Conservation (phyloP, 2,888 invertebrate species). For the Bibio marci region DNA sequence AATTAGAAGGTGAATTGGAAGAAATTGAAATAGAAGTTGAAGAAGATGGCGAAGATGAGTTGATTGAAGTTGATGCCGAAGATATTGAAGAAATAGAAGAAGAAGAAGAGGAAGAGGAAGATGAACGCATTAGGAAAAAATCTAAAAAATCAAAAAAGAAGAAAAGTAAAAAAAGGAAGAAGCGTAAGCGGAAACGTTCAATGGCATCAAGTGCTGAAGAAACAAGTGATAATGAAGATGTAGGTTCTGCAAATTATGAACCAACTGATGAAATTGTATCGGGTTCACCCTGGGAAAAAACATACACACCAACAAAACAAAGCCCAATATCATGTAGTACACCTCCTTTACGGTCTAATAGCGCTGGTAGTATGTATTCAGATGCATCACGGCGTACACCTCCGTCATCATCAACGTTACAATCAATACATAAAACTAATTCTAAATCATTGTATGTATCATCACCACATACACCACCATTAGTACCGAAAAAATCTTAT, state of each 20-base stretch:
- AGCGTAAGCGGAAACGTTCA: constrained; percentile 41
- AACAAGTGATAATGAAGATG: constrained; percentile 36
- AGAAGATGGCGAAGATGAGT: constrained; percentile 13
- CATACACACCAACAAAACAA: constrained; percentile 16
- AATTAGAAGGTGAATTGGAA: constrained; percentile 9
- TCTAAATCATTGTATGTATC: constrained; percentile 12
- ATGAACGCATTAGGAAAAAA: constrained; percentile 47
- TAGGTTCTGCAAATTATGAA: constrained; percentile 19
- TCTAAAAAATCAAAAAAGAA: constrained; percentile 58
- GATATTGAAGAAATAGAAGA: constrained; percentile 34
- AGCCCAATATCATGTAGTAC: constrained; percentile 20
- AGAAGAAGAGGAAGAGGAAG: constrained; percentile 27
- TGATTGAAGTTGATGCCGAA: constrained; percentile 17
- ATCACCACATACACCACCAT: constrained; percentile 29
- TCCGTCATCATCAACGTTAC: neutral
- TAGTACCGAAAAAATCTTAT: constrained; percentile 12
- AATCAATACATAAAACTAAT: too few relatives aligned
- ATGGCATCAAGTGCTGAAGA: constrained; percentile 47
- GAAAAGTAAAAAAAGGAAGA: constrained; percentile 50
- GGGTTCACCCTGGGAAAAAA: constrained; percentile 8
- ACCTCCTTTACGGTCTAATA: constrained; percentile 1
- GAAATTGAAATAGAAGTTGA: neutral
- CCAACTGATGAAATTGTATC: constrained; percentile 17
- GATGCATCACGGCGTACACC: constrained; percentile 2
- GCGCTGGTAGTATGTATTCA: constrained; percentile 4